Base-by-base conservation (phyloP, 2,797 vertebrate species). In the Nyctalus aviator region DNA sequence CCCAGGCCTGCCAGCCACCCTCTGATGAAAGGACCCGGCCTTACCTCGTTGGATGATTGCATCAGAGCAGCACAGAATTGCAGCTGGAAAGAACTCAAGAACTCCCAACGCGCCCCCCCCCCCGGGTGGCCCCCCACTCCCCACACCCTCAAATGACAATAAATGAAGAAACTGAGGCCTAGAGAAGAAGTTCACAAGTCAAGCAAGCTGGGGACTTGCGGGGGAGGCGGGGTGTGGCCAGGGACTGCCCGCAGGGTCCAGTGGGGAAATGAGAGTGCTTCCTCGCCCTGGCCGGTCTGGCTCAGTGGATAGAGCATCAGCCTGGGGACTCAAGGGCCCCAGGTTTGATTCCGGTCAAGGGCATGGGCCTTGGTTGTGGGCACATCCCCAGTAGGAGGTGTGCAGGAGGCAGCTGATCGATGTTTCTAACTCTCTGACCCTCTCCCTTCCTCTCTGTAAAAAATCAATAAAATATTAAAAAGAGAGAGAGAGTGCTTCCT, bases 11-110 rank as follows among this genome's bases (percentile, higher is more conserved):
- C 93, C 72, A 79, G n/a, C 37, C 73, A 53, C 78, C 81, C 46
- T 87, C 83, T 93, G 71, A 93, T 92, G 75, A 96, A 96, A 89
- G 89, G 81, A 91, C 53, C 44, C 35, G 11, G 41, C 48, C 77
- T 91, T 32, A 2, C 77, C 59, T 89, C 81, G 21, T 76, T 84
- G 55, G 68, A 79, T 78, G 30, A 84, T 32, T 89, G 25, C 77
- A 21, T 89, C 77, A 78, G 35, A 85, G 78, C 93, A 64, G 79
- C 46, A 41, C 85, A 82, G 71, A 93, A 64, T 14, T 59, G 37
- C 50, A 59, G 53, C 86, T 91, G 37, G 53, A 86, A 84, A 91
- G 79, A 30, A 71, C 41, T 71, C 68, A 35, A 64, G 81, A 41
- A 44, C 41, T 89, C 73, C 37, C 66, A 50, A 57, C 30, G 44